Evolutionary conservation across 2,113 vertebrate species (phyloP), one percentile per base, ranked within the genome.

Genomic region (Riparia riparia): DNA sequence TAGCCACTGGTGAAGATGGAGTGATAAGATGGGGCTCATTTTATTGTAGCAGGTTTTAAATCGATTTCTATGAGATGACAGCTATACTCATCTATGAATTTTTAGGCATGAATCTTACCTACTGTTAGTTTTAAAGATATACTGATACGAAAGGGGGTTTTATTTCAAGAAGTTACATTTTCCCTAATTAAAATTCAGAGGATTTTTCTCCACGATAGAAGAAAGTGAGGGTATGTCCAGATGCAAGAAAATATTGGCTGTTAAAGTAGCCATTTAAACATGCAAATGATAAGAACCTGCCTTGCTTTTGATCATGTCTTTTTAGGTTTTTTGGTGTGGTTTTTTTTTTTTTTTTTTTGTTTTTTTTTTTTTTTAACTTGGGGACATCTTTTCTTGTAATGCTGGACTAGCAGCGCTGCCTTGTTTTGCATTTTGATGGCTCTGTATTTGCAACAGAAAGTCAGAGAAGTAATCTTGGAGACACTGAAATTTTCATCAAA

Each of bases 121-220:
- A 29, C n/a, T 87, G n/a, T 80, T 92, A 69, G 15, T 82, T 90
- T 93, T 71, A 96, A 71, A 85, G n/a, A 54, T 60, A 19, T 25
- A 57, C 34, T 77, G 32, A 63, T 69, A 56, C 11, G 37, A 58
- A 66, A 69, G 9, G 28, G 1, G 1, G 0, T 1, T 28, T 79
- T 47, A 25, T 60, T 84, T 69, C 7, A 1, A 22, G n/a, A 82
- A 50, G 34, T 37, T 56, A 21, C 1, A 31, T 84, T 74, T 81
- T 47, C 34, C 5, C 39, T 70, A 37, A 63, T 83, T 73, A 41
- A 66, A 73, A 10, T 60, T 85, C 29, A 45, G 10, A 4, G 6
- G 45, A 4, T 1, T 49, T 82, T 78, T 20, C 39, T 77, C 9
- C 14, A 34, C 1, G 1, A 18, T 17, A 65, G 42, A 57, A 82